These are phyloP conservation scores for Litocranius walleri DNA, from an alignment of 2,113 vertebrate genomes.

Conservation along the genomic window DNA sequence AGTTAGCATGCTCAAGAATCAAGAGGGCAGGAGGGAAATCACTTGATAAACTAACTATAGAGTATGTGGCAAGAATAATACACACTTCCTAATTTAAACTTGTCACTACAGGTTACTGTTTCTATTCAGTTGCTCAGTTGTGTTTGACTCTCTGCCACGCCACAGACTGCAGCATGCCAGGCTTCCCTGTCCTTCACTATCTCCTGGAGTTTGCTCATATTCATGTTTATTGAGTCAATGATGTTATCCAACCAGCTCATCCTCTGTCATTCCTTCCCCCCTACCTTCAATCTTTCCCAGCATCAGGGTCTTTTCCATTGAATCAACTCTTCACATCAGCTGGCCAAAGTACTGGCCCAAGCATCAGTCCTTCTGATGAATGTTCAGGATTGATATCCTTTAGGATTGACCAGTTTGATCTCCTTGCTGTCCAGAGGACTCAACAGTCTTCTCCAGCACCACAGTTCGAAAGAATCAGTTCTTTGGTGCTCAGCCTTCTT, in stretches of 20 bases:
- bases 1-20: constrained; percentile 73
- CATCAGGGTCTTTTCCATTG: neutral
- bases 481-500: neutral
- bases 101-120: constrained; percentile 56
- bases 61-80: constrained; percentile 81
- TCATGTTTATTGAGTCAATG: neutral
- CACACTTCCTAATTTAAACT: constrained; percentile 87
- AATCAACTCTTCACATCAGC: neutral
- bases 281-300: neutral
- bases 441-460: neutral
- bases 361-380: neutral
- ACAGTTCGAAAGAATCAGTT: neutral
- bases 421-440: neutral
- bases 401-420: neutral
- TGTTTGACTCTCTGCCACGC: neutral
- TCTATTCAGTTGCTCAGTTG: neutral
- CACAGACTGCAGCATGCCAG: neutral
- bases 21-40: constrained; percentile 59
- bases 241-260: neutral
- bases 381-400: neutral
- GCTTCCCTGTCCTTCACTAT: neutral
- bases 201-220: neutral
- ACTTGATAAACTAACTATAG: constrained; percentile 79
- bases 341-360: neutral
- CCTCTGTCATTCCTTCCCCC: neutral